Percentiles rank a stretch among this genome's conserved stretches.
Conservation (phyloP, 1,140 invertebrate genomes). For the Neomicropteryx cornuta region DNA sequence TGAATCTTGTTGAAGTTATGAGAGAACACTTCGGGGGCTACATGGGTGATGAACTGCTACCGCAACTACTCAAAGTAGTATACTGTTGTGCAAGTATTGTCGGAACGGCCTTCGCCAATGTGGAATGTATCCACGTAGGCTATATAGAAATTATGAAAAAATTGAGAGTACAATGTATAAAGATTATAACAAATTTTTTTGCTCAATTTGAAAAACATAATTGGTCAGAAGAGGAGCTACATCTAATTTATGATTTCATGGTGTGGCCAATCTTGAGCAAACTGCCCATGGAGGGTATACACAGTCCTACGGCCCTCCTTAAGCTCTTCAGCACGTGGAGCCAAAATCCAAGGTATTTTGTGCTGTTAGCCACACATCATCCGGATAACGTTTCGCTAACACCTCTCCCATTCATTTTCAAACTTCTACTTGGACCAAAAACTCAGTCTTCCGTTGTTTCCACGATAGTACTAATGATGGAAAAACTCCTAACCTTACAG, state of each 20-base stretch:
- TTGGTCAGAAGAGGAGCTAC: slow-evolving; percentile 58
- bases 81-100: slow-evolving; percentile 55
- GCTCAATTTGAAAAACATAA: slow-evolving; percentile 63
- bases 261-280: slow-evolving; percentile 74
- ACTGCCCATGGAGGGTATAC: slow-evolving; percentile 68
- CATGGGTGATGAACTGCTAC: slow-evolving; percentile 53
- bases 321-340: slow-evolving; percentile 71
- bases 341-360: slow-evolving; percentile 61
- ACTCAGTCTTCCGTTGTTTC: slow-evolving; percentile 52
- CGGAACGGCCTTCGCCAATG: slow-evolving; percentile 43
- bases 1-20: slow-evolving; percentile 68
- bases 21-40: slow-evolving; percentile 78
- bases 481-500: slow-evolving; percentile 61
- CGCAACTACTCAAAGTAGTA: slow-evolving; percentile 59
- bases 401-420: slow-evolving; percentile 54
- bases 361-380: slow-evolving; percentile 52
- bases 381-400: slow-evolving; percentile 33
- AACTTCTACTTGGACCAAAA: slow-evolving; percentile 57
- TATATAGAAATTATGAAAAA: slow-evolving; percentile 57
- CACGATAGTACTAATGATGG: slow-evolving; percentile 65
- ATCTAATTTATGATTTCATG: slow-evolving; percentile 63
- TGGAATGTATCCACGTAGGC: slow-evolving; percentile 44
- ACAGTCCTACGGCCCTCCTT: slow-evolving; percentile 70
- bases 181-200: slow-evolving; percentile 62
- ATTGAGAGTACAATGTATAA: slow-evolving; percentile 47